phyloP scores from a whole-genome alignment of 1,140 invertebrate genomes.

The Forficula auricularia region DNA sequence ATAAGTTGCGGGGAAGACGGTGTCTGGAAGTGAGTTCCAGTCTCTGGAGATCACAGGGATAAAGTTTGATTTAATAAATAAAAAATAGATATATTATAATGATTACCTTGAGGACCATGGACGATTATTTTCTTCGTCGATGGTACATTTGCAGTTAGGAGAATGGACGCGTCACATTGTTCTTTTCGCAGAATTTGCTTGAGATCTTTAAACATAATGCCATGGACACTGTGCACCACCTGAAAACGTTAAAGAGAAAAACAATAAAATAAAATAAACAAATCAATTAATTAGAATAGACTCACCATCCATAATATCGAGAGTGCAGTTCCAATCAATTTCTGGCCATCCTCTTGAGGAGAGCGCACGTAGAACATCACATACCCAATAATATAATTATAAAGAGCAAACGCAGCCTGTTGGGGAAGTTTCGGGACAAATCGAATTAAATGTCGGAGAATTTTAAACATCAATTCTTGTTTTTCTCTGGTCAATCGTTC shows the following conservation, averaged over 20 bases:
- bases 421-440: conserved; percentile 86
- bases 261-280: conserved; percentile 1
- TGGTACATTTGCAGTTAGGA: conserved; percentile 95
- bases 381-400: conserved; percentile 98
- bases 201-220: conserved; percentile 98
- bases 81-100: conserved; percentile 1
- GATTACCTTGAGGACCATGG: conserved; percentile 63
- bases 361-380: conserved; percentile 97
- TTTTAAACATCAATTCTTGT: conserved; percentile 90
- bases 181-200: conserved; percentile 98
- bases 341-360: conserved; percentile 83
- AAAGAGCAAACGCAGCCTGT: conserved; percentile 94
- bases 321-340: conserved; percentile 80
- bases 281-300: conserved; percentile 8
- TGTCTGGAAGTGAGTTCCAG: no score
- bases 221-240: conserved; percentile 92
- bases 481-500: conserved; percentile 89
- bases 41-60: no score
- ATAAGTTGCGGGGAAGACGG: no score
- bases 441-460: conserved; percentile 76
- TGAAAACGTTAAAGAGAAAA: conserved; percentile 23
- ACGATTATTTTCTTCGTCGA: conserved; percentile 98
- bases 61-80: conserved; percentile 1
- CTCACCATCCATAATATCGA: conserved; percentile 90
- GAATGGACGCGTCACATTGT: conserved; percentile 93